Evolutionary conservation across 2,113 vertebrate genomes (phyloP).

Genomic region (Conger conger): DNA sequence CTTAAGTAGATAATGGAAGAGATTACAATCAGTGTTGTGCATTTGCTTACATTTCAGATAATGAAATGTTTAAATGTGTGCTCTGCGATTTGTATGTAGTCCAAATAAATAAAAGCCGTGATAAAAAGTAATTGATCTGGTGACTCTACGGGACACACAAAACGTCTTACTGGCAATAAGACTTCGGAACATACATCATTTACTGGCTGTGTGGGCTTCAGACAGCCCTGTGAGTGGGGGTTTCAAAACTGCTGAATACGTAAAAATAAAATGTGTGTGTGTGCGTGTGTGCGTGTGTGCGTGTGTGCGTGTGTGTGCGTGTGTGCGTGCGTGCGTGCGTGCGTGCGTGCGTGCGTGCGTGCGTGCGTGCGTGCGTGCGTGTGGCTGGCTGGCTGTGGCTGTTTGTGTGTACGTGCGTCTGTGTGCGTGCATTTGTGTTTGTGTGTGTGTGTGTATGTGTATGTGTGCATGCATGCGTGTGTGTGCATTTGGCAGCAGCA

Average conservation of each 20-base stretch:
- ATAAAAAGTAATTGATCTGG: neutral
- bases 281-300: neutral
- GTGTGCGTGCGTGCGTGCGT: neutral
- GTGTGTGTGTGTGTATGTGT: neutral
- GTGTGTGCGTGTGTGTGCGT: neutral
- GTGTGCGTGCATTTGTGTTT: neutral
- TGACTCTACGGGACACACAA: neutral
- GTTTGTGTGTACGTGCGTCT: neutral
- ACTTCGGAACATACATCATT: neutral
- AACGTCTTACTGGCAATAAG: neutral
- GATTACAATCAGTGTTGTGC: neutral
- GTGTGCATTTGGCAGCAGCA: neutral
- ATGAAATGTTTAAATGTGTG: neutral
- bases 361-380: neutral
- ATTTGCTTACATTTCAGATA: neutral
- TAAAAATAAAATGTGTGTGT: neutral
- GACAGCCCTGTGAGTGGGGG: neutral
- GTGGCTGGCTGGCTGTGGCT: neutral
- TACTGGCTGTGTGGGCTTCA: conserved; percentile 11
- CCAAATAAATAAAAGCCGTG: neutral
- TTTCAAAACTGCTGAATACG: neutral
- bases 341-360: neutral
- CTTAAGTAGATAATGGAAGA: neutral
- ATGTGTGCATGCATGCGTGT: neutral
- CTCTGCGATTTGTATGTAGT: neutral